These are phyloP conservation scores for Embiotoca jacksoni DNA, from an alignment of 2,113 vertebrate species.

Conservation along the genomic window DNA sequence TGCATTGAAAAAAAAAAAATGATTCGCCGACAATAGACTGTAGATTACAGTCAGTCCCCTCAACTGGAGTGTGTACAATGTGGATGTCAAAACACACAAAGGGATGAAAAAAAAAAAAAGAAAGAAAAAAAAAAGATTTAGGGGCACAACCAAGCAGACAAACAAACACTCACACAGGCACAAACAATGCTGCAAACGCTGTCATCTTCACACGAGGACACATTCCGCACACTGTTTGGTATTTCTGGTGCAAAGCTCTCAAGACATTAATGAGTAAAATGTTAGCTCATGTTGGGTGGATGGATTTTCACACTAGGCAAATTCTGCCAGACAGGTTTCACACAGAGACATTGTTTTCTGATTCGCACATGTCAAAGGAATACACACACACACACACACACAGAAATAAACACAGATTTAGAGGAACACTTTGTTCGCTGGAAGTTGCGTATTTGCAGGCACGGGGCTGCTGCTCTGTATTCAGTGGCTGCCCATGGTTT, in stretches of 20 bases:
- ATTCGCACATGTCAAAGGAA: constrained; percentile 50
- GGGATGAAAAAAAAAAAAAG: constrained; percentile 12
- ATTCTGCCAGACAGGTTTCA: constrained; percentile 70
- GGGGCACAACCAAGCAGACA: constrained; percentile 41
- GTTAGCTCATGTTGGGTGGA: constrained; percentile 63
- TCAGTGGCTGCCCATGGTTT: constrained; percentile 59
- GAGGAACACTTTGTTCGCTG: constrained; percentile 35
- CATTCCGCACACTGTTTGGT: constrained; percentile 53
- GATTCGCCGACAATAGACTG: constrained; percentile 31
- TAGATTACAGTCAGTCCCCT: constrained; percentile 39
- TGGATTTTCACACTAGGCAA: constrained; percentile 74
- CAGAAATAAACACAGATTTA: constrained; percentile 51
- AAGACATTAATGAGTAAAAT: constrained; percentile 75
- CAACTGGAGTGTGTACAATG: constrained; percentile 13
- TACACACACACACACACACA: constrained; percentile 12
- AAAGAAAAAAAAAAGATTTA: constrained; percentile 1
- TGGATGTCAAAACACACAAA: constrained; percentile 59
- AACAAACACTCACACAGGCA: constrained; percentile 17
- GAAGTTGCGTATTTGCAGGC: constrained; percentile 47
- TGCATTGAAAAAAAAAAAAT: constrained; percentile 14
- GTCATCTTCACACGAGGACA: constrained; percentile 39
- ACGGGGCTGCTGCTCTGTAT: constrained; percentile 57
- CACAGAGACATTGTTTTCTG: constrained; percentile 65
- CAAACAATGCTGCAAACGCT: constrained; percentile 18
- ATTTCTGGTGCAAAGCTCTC: constrained; percentile 63